A percentile compares a stretch with the other conserved stretches of the same genome.
Evolutionary conservation across 1,140 invertebrate genomes (phyloP).

Genomic region (Nomia melanderi): DNA sequence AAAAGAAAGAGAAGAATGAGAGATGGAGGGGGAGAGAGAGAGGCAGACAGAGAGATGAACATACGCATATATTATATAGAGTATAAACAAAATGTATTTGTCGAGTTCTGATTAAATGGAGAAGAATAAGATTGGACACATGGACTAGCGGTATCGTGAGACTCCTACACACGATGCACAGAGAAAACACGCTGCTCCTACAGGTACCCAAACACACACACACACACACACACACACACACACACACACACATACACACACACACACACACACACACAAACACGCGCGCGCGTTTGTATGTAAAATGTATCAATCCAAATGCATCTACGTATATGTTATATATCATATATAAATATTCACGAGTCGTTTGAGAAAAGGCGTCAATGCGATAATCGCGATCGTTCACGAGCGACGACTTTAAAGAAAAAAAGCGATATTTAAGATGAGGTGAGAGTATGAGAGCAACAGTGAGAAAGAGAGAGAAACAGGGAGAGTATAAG

Average conservation of each 20-base stretch:
- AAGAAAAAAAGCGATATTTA: not conserved
- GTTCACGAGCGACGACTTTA: slow-evolving; percentile 2
- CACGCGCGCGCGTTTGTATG: too few species aligned
- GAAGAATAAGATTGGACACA: slow-evolving; percentile 11
- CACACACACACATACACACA: too few species aligned
- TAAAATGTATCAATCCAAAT: slow-evolving; percentile 48
- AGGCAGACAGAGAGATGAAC: slow-evolving; percentile 29
- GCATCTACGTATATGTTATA: slow-evolving; percentile 51
- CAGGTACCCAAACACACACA: not conserved
- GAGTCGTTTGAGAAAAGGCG: slow-evolving; percentile 31
- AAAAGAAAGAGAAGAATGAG: slow-evolving; percentile 12
- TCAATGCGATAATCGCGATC: slow-evolving; percentile 5
- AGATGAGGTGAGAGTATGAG: not conserved
- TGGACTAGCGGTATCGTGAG: slow-evolving; percentile 6
- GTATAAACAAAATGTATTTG: slow-evolving; percentile 52
- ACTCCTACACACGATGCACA: not conserved
- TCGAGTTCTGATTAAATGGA: slow-evolving; percentile 45
- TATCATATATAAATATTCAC: slow-evolving; percentile 62
- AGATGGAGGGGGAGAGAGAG: slow-evolving; percentile 20
- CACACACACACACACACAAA: slow-evolving; percentile 3
- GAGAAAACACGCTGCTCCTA: not conserved
- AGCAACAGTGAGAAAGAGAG: not conserved
- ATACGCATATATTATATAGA: slow-evolving; percentile 29
- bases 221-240: not conserved
- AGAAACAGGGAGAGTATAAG: not conserved